These are phyloP conservation scores for Thymallus thymallus DNA, from an alignment of 2,113 vertebrate genomes.

Conservation along the genomic window DNA sequence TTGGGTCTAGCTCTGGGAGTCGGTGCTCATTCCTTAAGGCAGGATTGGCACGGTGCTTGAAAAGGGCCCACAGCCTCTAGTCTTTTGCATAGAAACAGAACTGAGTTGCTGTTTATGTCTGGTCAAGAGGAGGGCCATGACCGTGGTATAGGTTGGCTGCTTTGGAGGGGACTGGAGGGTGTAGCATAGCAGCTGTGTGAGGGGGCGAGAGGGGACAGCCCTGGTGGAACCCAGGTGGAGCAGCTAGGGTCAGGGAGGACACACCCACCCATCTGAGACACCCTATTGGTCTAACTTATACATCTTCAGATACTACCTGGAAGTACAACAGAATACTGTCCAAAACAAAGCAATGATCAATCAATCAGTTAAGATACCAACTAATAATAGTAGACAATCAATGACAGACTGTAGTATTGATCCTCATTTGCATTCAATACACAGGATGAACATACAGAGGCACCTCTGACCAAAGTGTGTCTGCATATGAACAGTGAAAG, in stretches of 20 bases:
- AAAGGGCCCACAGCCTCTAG: slow-evolving; percentile 57
- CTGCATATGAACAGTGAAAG: slow-evolving; percentile 73
- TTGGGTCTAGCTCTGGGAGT: slow-evolving; percentile 37
- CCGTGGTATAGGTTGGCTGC: slow-evolving; percentile 17
- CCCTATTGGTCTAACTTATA: slow-evolving; percentile 24
- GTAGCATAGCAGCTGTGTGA: slow-evolving; percentile 61
- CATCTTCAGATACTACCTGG: slow-evolving; percentile 66
- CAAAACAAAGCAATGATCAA: slow-evolving; percentile 54
- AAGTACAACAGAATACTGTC: slow-evolving; percentile 72
- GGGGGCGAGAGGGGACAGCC: slow-evolving; percentile 47
- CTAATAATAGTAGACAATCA: slow-evolving; percentile 56
- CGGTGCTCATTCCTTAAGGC: slow-evolving; percentile 42
- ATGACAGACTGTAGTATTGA: slow-evolving; percentile 68
- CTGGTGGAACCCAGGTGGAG: slow-evolving; percentile 58
- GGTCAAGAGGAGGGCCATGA: slow-evolving; percentile 52
- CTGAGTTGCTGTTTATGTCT: slow-evolving; percentile 57
- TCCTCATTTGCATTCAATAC: slow-evolving; percentile 71
- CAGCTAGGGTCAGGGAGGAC: slow-evolving; percentile 60
- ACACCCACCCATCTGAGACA: slow-evolving; percentile 56
- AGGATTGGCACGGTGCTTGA: slow-evolving; percentile 54
- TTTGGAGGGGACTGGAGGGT: slow-evolving; percentile 38
- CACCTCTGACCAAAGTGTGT: slow-evolving; percentile 74
- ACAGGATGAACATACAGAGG: slow-evolving; percentile 73
- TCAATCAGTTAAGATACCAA: slow-evolving; percentile 51
- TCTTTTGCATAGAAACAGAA: slow-evolving; percentile 80